Evolutionary conservation across 1,140 invertebrate genomes (phyloP).

Genomic region (Drosophila rufa): DNA sequence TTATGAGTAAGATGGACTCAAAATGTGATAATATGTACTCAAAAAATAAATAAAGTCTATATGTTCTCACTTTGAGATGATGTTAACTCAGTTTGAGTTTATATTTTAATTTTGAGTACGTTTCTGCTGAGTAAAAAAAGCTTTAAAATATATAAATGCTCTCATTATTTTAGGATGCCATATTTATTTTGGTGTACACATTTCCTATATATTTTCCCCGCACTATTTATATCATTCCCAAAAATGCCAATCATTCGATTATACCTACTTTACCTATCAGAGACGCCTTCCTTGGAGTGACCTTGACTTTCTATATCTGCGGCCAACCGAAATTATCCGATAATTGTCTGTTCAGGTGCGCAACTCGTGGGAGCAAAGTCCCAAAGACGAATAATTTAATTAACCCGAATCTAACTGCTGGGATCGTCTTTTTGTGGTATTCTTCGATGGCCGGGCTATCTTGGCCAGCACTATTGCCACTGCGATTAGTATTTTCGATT

Average conservation of each 20-base stretch:
- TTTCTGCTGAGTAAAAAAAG: too few species aligned
- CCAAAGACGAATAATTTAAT: slow-evolving; percentile 40
- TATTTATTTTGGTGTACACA: not conserved
- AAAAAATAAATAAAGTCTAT: too few species aligned
- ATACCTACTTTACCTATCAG: not conserved
- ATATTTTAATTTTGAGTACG: too few species aligned
- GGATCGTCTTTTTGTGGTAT: slow-evolving; percentile 23
- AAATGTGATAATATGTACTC: too few species aligned
- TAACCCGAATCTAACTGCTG: slow-evolving; percentile 24
- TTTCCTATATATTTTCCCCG: not conserved
- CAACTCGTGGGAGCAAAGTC: slow-evolving; percentile 35
- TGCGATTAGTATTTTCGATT: slow-evolving; percentile 6
- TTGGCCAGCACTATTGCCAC: not conserved
- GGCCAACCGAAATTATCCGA: slow-evolving; percentile 32
- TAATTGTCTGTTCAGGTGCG: slow-evolving; percentile 47
- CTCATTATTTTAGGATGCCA: too few species aligned
- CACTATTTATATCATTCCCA: not conserved
- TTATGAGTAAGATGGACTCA: not conserved
- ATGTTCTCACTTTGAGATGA: too few species aligned
- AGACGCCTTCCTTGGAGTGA: not conserved
- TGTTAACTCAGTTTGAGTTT: too few species aligned
- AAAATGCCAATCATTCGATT: slow-evolving; percentile 1
- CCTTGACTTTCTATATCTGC: slow-evolving; percentile 25
- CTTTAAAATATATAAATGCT: too few species aligned
- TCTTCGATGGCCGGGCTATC: slow-evolving; percentile 13